These are phyloP conservation scores for Aphelenchoides besseyi DNA, from an alignment of 1,140 invertebrate genomes.

Conservation along the genomic window DNA sequence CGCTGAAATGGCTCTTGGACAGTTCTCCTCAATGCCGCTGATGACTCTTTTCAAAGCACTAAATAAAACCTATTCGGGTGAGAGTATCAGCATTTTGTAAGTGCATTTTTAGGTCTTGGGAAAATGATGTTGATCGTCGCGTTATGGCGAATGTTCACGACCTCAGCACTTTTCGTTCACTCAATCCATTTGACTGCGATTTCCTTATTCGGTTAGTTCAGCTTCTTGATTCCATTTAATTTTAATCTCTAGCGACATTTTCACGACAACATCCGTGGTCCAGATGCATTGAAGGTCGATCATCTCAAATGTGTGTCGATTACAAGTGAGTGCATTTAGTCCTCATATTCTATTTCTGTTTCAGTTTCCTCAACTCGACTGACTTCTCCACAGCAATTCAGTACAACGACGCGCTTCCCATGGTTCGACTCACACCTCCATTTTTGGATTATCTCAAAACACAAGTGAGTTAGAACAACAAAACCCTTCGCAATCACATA, in stretches of 20 bases:
- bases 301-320: background rate
- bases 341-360: no score
- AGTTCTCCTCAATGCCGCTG: background rate
- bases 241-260: background rate
- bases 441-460: background rate
- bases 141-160: background rate
- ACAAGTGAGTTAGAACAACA: background rate
- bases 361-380: background rate
- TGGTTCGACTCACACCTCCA: background rate
- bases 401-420: background rate
- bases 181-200: background rate
- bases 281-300: background rate
- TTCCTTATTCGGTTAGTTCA: no score
- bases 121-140: background rate
- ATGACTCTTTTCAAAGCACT: background rate
- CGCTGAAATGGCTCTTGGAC: background rate
- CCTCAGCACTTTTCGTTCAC: background rate
- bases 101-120: no score
- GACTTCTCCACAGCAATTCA: background rate
- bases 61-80: background rate
- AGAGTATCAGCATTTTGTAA: no score
- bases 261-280: no score
- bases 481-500: background rate
- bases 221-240: background rate
- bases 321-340: background rate